Conservation (phyloP, 2,113 vertebrate species). For the Rhea pennata region DNA sequence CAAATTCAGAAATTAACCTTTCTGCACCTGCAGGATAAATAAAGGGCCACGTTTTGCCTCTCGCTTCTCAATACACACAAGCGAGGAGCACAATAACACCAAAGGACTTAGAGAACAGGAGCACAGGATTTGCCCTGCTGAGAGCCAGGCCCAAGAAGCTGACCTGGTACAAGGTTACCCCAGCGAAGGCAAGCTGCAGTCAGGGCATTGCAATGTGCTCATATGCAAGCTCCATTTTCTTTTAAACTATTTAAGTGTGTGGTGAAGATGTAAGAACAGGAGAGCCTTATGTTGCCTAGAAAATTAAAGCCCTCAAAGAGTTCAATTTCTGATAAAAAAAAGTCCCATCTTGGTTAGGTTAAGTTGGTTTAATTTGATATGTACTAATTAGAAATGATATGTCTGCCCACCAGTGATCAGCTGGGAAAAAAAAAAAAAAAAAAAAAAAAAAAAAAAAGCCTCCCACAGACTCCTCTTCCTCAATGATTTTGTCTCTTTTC, state of each 20-base stretch:
- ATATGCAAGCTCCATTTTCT: background rate
- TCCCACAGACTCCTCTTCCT: background rate
- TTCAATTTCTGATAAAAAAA: background rate
- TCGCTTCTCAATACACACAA: background rate
- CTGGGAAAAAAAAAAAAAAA: background rate
- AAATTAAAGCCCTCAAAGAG: constrained; percentile 5
- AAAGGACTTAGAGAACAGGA: background rate
- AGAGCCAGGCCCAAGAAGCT: background rate
- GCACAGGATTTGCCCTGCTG: background rate
- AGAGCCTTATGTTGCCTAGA: background rate
- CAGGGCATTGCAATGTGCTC: background rate
- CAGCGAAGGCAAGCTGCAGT: background rate
- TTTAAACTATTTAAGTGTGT: background rate
- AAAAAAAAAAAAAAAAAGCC: background rate
- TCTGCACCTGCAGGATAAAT: background rate
- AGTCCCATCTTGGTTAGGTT: background rate
- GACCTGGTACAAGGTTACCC: background rate
- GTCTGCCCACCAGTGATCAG: background rate
- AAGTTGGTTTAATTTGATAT: background rate
- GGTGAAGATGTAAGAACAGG: background rate
- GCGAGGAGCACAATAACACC: background rate
- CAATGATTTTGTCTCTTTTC: background rate
- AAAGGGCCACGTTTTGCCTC: background rate
- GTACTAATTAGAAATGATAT: constrained; percentile 26
- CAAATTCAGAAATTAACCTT: background rate